Conservation (phyloP, 37 sponge, comb jelly and placozoan genomes). For the Theonella swinhoei region DNA sequence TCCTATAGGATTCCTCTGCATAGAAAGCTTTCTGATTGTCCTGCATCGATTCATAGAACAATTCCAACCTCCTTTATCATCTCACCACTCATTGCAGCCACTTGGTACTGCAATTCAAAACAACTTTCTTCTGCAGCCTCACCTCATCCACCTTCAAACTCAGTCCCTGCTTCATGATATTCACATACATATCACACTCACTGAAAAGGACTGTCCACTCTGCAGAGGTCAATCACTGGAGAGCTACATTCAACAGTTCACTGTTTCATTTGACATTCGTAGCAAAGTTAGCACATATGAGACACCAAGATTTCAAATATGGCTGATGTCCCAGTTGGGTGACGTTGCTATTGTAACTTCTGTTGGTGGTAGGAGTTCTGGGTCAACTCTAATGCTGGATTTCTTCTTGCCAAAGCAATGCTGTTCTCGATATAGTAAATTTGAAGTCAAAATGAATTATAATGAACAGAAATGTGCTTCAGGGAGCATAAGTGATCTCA, state of each 20-base stretch:
- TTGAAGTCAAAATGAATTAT: background rate
- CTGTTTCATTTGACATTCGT: background rate
- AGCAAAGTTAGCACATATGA: background rate
- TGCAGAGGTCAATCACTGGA: conserved; percentile 16
- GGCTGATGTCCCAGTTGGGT: background rate
- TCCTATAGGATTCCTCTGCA: too few species aligned
- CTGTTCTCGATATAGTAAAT: background rate
- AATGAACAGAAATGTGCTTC: background rate
- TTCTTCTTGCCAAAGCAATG: background rate
- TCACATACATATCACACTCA: conserved; percentile 41
- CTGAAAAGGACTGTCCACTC: conserved; percentile 28
- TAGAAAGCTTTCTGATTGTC: background rate
- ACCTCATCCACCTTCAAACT: conserved; percentile 23
- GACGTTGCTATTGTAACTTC: background rate
- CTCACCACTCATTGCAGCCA: conserved; percentile 15
- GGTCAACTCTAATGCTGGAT: background rate
- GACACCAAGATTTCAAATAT: background rate
- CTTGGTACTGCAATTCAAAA: conserved; percentile 2
- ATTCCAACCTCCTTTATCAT: background rate
- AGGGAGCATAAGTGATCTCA: background rate
- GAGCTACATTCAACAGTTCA: background rate
- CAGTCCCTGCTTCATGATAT: conserved; percentile 32
- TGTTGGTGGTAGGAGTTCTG: background rate
- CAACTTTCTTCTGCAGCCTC: background rate
- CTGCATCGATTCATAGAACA: background rate